phyloP scores from a whole-genome alignment of 2,113 vertebrate species.

The Pristiophorus japonicus region DNA sequence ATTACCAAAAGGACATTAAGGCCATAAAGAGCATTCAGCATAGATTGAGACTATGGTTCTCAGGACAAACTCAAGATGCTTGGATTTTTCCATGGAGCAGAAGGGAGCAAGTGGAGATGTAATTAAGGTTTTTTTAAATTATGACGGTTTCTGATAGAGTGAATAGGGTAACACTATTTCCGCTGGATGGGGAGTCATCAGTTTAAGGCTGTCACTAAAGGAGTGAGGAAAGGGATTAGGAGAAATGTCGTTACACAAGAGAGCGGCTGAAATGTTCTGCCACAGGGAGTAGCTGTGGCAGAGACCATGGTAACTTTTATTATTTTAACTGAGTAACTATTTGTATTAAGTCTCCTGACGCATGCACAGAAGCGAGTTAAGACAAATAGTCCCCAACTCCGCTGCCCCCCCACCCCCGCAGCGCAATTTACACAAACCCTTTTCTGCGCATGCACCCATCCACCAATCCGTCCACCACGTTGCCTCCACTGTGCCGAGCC shows the following conservation, averaged over 20 bases:
- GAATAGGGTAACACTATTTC: not conserved
- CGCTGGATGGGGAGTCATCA: not conserved
- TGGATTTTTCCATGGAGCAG: not conserved
- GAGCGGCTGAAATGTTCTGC: not conserved
- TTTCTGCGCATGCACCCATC: too few species aligned
- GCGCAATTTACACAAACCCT: too few species aligned
- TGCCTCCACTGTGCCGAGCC: too few species aligned
- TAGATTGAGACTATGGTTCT: not conserved
- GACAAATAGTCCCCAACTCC: too few species aligned
- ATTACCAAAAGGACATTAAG: not conserved
- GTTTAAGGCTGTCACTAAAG: not conserved
- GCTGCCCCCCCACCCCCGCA: too few species aligned
- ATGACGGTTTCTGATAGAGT: not conserved
- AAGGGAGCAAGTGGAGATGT: not conserved
- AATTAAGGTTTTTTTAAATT: not conserved
- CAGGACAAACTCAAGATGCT: not conserved
- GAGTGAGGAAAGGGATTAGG: not conserved
- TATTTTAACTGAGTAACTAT: too few species aligned
- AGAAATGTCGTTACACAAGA: too few species aligned
- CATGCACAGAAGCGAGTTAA: too few species aligned
- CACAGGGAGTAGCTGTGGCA: not conserved
- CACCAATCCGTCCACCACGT: too few species aligned
- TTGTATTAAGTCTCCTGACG: too few species aligned
- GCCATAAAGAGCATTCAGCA: not conserved
- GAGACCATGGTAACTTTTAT: not conserved